A percentile compares a stretch with the other conserved stretches of the same genome.
phyloP scores from a whole-genome alignment of 2,113 vertebrate species.

The Hassar affinis region DNA sequence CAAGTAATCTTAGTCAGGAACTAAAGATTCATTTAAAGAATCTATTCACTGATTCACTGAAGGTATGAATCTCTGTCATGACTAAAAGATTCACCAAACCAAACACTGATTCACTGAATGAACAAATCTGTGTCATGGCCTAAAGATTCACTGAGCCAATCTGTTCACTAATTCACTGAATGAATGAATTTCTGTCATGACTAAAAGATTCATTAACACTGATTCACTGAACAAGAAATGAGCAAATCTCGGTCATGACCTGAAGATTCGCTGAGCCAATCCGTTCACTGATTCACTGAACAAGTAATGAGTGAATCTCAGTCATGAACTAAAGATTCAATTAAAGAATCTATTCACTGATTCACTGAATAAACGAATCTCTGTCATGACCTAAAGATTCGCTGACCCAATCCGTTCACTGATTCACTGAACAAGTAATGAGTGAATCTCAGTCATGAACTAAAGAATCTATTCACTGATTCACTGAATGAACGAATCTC shows the following conservation, averaged over 20 bases:
- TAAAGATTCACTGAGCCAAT: background rate
- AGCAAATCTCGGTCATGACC: no score
- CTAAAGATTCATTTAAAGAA: background rate
- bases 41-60: background rate
- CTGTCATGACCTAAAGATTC: background rate
- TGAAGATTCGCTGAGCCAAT: no score
- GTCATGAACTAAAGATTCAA: background rate
- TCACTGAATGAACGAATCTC: no score
- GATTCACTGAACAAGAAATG: no score
- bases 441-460: background rate
- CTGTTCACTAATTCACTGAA: no score
- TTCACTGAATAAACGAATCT: background rate
- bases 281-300: no score
- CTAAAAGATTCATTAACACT: no score
- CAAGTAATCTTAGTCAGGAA: background rate
- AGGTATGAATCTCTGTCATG: background rate
- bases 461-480: background rate
- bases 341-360: background rate
- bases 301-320: background rate
- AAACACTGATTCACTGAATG: no score
- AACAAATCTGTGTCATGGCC: no score
- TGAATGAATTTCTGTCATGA: no score
- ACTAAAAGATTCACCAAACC: background rate
- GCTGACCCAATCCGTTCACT: no score
- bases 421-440: no score